A percentile compares a stretch with the other conserved stretches of the same genome.
These are phyloP conservation scores for Drosophila mettleri DNA, from an alignment of 2,888 invertebrate species.

Conservation along the genomic window DNA sequence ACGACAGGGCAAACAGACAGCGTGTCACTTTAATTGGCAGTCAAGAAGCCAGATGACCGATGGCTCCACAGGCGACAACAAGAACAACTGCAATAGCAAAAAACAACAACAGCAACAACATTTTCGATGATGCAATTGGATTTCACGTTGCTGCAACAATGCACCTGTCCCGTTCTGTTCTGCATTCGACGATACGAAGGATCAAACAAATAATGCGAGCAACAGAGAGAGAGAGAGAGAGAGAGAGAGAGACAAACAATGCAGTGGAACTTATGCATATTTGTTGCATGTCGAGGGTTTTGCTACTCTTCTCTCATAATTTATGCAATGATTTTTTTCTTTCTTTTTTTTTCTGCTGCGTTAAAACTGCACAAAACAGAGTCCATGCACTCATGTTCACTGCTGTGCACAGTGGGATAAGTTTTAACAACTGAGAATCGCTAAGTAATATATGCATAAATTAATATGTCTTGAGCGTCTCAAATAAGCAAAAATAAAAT, in stretches of 20 bases:
- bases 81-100: slow-evolving; percentile 6
- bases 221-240: neutral
- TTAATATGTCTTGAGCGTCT: neutral
- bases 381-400: slow-evolving; percentile 38
- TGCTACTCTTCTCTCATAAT: slow-evolving; percentile 46
- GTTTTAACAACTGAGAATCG: neutral
- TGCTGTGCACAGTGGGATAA: slow-evolving; percentile 24
- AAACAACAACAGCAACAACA: slow-evolving; percentile 3
- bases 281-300: slow-evolving; percentile 53
- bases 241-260: slow-evolving; percentile 10
- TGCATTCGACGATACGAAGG: neutral
- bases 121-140: slow-evolving; percentile 42
- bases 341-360: slow-evolving; percentile 47
- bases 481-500: neutral
- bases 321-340: slow-evolving; percentile 65
- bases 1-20: slow-evolving; percentile 63
- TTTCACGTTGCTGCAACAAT: slow-evolving; percentile 1
- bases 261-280: slow-evolving; percentile 60
- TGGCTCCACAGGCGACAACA: slow-evolving; percentile 27
- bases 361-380: slow-evolving; percentile 59
- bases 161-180: slow-evolving; percentile 18
- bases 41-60: slow-evolving; percentile 48
- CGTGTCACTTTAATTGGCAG: slow-evolving; percentile 71
- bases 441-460: neutral
- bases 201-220: neutral